Evolutionary conservation across 1,140 invertebrate genomes (phyloP).

Genomic region (Ostrea edulis): DNA sequence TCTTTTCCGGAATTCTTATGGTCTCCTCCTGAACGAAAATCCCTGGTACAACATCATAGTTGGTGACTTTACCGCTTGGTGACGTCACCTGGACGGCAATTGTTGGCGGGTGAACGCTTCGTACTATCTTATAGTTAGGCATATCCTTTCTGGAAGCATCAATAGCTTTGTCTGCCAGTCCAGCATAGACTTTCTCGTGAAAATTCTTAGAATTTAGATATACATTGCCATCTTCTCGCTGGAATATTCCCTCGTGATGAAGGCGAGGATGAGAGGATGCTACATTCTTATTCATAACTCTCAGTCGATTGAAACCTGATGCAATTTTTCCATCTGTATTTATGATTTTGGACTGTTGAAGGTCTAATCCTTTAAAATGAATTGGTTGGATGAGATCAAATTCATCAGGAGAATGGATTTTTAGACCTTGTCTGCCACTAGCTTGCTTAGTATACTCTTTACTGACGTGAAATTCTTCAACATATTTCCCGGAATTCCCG

Average conservation of each 20-base stretch:
- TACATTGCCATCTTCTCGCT: neutral
- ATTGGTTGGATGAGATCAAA: neutral
- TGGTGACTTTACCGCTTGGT: neutral
- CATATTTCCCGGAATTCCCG: neutral
- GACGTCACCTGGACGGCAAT: neutral
- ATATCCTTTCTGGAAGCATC: neutral
- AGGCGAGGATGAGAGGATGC: neutral
- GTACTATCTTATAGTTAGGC: neutral
- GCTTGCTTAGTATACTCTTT: neutral
- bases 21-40: neutral
- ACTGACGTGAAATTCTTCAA: neutral
- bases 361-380: neutral
- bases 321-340: neutral
- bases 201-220: slow-evolving; percentile 35
- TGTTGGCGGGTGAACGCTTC: neutral
- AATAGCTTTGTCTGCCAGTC: neutral
- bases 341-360: neutral
- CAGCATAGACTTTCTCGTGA: neutral
- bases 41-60: neutral
- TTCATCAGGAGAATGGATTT: neutral
- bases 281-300: neutral
- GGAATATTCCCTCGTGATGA: neutral
- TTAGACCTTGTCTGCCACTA: neutral
- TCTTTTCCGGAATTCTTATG: neutral
- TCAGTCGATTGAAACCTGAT: neutral